Percentiles rank a stretch among this genome's conserved stretches.
phyloP scores from a whole-genome alignment of 53 echinoderm and acorn worm genomes.

The Astropecten irregularis region DNA sequence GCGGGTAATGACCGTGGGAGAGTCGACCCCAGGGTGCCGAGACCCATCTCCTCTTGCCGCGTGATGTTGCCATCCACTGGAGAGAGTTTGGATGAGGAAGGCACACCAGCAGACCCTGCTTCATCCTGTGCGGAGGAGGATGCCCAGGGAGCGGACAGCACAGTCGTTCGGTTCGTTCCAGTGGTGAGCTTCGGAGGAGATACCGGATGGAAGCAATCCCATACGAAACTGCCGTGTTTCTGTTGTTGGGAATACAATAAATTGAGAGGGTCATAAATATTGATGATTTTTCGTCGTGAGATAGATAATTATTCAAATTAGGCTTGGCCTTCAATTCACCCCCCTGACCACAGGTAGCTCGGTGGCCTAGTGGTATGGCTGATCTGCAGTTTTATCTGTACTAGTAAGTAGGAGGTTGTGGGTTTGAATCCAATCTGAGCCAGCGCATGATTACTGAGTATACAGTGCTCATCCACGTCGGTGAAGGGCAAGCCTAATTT shows the following conservation, averaged over 20 bases:
- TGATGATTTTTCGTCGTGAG: too few relatives aligned
- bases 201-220: conserved; percentile 89
- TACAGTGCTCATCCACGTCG: too few relatives aligned
- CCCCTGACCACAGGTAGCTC: too few relatives aligned
- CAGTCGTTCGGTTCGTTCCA: neutral
- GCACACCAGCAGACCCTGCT: neutral
- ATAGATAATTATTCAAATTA: too few relatives aligned
- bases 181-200: conserved; percentile 25
- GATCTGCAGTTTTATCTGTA: too few relatives aligned
- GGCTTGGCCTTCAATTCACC: too few relatives aligned
- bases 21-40: conserved; percentile 23
- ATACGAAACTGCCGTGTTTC: conserved; percentile 94
- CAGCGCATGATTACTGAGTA: too few relatives aligned
- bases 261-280: neutral
- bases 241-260: conserved; percentile 13
- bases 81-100: neutral
- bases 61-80: neutral
- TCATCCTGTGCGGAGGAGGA: neutral
- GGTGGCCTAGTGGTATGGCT: too few relatives aligned
- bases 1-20: conserved; percentile 14
- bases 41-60: conserved; percentile 9
- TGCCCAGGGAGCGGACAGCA: conserved; percentile 41
- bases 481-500: too few relatives aligned
- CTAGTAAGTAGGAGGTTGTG: too few relatives aligned
- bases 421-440: too few relatives aligned